A percentile compares a stretch with the other conserved stretches of the same genome.
phyloP scores from a whole-genome alignment of 2,113 vertebrate genomes.

The Ammodytes marinus region DNA sequence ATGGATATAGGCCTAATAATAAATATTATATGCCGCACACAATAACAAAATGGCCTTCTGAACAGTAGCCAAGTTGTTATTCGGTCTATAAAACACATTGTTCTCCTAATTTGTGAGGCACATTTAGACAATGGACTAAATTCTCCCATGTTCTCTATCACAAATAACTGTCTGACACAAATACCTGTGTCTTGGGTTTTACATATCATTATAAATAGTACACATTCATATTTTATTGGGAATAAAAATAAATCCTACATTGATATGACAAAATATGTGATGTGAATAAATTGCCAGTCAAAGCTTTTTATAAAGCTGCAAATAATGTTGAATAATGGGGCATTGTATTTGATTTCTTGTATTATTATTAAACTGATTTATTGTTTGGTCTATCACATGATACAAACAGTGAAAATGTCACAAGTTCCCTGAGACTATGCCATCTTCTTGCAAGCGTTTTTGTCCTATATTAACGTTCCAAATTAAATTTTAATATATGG shows the following conservation, averaged over 20 bases:
- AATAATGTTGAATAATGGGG: not conserved
- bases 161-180: not conserved
- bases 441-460: not conserved
- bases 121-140: not conserved
- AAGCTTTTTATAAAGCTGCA: not conserved
- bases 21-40: too few relatives aligned
- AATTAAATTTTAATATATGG: not conserved
- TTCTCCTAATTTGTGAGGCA: not conserved
- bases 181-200: not conserved
- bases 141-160: not conserved
- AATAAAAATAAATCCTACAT: too few relatives aligned
- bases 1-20: too few relatives aligned
- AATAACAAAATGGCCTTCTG: too few relatives aligned
- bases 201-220: not conserved
- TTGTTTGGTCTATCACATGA: not conserved
- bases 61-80: not conserved
- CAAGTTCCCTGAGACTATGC: not conserved
- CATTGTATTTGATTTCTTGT: not conserved
- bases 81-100: slow-evolving; percentile 33
- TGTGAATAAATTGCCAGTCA: not conserved
- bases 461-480: not conserved
- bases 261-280: not conserved
- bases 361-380: too few relatives aligned
- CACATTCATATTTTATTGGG: not conserved
- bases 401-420: not conserved